Base-by-base conservation (phyloP, 2,113 vertebrate species). In the Copsychus sechellarum region DNA sequence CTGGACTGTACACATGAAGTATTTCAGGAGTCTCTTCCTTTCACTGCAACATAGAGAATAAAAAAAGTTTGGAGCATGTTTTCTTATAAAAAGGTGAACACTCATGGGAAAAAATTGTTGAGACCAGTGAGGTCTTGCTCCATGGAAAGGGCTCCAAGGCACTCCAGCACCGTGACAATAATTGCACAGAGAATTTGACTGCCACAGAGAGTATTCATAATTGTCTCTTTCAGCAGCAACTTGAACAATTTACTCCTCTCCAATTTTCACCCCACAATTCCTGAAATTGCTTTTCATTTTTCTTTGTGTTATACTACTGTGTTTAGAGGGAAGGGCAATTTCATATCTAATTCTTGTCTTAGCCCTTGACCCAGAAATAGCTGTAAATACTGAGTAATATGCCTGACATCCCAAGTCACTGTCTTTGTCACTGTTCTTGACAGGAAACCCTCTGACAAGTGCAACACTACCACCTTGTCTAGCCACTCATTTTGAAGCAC, bases 201-300 rank as follows among this genome's bases (percentile, higher is more conserved):
- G 72, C 82, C 58, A 62, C 36, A 29, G 56, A 79, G 19, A 58
- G 24, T 21, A 17, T 31, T 64, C 38, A 4, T 78, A 88, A 80
- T 43, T 66, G 40, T 78, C 58, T 90, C 72, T 95, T 62, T 78
- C 43, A 64, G 64, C 67, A 83, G 56, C 76, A 91, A 57, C 64
- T 81, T 61, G 56, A 78, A 77, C 54, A 72, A 86, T 96, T 88
- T 84, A 53, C 61, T 90, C 74, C 42, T 73, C 64, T 95, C 42
- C 64, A 74, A 11, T 93, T 94, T 93, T 83, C 64, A 88, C 42
- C 64, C 45, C 54, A 42, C 72, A 45, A 13, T 78, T 91, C 76
- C 56, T 83, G 60, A 88, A 95, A 97, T 70, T 88, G 53, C 33
- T 93, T 78, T 88, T 90, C 51, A 78, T 88, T 88, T 86, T 80